A percentile compares a stretch with the other conserved stretches of the same genome.
These are phyloP conservation scores for Oreochromis grahami DNA, from an alignment of 2,797 vertebrate species.

Conservation along the genomic window DNA sequence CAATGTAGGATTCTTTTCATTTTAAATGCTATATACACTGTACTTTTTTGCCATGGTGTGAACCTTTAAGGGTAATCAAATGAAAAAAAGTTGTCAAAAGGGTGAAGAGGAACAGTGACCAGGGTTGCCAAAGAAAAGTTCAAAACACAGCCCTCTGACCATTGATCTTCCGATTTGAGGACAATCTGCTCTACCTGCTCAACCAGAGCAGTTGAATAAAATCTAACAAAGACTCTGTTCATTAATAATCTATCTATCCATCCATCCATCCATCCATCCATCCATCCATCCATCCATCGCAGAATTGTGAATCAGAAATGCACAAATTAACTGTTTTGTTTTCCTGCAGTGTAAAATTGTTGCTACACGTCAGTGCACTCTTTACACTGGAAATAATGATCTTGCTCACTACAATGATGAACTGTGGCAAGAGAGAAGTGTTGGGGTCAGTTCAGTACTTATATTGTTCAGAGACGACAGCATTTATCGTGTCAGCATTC, in stretches of 20 bases:
- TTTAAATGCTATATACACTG: too few species aligned
- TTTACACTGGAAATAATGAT: neutral
- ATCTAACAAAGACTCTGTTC: neutral
- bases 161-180: neutral
- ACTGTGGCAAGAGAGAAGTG: neutral
- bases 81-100: neutral
- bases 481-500: neutral
- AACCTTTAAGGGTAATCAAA: neutral
- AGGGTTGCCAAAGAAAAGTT: neutral
- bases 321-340: neutral
- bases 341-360: neutral
- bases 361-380: neutral
- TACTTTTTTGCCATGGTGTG: neutral
- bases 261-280: too few species aligned
- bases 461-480: neutral
- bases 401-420: neutral
- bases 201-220: neutral
- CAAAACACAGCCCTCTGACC: neutral
- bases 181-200: neutral
- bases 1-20: neutral
- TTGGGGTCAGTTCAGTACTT: neutral
- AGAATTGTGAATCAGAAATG: neutral
- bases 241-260: neutral
- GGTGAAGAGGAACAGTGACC: neutral
- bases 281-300: neutral